Percentiles rank a stretch among this genome's conserved stretches.
Evolutionary conservation across 2,113 vertebrate genomes (phyloP).

Genomic region (Climacteris rufus): DNA sequence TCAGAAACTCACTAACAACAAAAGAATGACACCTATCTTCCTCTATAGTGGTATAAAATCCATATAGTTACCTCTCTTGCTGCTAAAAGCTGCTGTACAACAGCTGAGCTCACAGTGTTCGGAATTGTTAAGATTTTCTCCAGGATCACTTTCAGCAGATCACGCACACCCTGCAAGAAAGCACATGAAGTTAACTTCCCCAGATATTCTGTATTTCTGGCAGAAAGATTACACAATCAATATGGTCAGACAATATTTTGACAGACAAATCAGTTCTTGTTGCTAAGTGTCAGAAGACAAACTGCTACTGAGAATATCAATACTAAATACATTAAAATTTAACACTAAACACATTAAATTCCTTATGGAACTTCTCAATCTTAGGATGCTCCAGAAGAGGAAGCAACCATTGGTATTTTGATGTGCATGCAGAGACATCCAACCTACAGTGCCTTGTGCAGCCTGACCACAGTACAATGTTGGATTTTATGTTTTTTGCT

Average conservation of each 20-base stretch:
- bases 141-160: slow-evolving; percentile 91
- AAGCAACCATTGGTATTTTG: background rate
- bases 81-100: slow-evolving; percentile 92
- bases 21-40: background rate
- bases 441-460: background rate
- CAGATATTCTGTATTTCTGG: background rate
- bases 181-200: background rate
- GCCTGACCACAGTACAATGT: background rate
- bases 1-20: background rate
- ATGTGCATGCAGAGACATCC: background rate
- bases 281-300: background rate
- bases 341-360: background rate
- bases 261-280: background rate
- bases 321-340: background rate
- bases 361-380: background rate
- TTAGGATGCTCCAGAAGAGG: background rate
- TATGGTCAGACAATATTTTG: background rate
- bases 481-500: background rate
- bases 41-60: background rate
- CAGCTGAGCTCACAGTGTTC: slow-evolving; percentile 93
- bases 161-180: slow-evolving; percentile 86
- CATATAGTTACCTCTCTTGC: slow-evolving; percentile 86
- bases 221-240: background rate
- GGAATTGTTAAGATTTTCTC: slow-evolving; percentile 96
- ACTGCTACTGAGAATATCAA: background rate